Percentiles rank a stretch among this genome's conserved stretches.
phyloP scores from a whole-genome alignment of 1,140 invertebrate genomes.

The Pectinophora gossypiella region DNA sequence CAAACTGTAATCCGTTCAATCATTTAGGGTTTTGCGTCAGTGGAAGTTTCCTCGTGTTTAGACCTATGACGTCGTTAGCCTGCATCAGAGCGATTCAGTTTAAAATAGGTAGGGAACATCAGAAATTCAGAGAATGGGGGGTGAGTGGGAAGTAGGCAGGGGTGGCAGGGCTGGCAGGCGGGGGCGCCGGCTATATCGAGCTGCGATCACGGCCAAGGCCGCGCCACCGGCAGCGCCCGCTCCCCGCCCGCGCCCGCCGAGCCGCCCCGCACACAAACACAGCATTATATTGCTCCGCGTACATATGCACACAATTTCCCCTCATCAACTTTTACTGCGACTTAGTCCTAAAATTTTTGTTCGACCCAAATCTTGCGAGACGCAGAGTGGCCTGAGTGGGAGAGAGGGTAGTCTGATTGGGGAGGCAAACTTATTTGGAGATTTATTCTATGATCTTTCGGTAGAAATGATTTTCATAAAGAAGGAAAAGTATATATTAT shows the following conservation, averaged over 20 bases:
- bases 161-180: constrained; percentile 24
- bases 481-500: too few relatives aligned
- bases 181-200: constrained; percentile 60
- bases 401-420: too few relatives aligned
- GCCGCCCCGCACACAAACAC: neutral
- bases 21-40: constrained; percentile 2
- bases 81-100: neutral
- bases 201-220: constrained; percentile 71
- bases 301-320: neutral
- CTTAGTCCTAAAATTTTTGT: too few relatives aligned
- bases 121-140: constrained; percentile 1
- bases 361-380: too few relatives aligned
- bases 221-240: constrained; percentile 35
- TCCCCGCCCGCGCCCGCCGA: constrained; percentile 24
- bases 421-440: too few relatives aligned
- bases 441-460: too few relatives aligned
- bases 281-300: neutral
- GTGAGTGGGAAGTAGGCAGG: neutral
- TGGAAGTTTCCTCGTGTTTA: too few relatives aligned
- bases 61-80: neutral
- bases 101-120: neutral
- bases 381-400: too few relatives aligned
- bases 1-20: neutral
- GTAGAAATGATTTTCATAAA: too few relatives aligned
- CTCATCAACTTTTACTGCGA: neutral